Conservation (phyloP, 2,113 vertebrate species). For the Chaetodon trifascialis region DNA sequence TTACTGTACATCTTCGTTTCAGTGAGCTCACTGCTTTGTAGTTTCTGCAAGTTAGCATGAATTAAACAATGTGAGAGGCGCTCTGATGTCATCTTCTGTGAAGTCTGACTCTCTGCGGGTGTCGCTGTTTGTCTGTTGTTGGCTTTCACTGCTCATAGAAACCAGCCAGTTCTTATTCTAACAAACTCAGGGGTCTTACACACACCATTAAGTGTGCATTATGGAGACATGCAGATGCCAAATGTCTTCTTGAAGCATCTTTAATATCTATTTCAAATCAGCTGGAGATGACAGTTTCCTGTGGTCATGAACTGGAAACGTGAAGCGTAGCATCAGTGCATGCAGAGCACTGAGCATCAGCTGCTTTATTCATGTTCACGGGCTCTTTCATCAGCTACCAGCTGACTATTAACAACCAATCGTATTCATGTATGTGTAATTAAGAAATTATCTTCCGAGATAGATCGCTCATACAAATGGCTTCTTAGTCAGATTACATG, state of each 20-base stretch:
- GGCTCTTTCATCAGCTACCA: too few relatives aligned
- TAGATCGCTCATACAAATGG: too few relatives aligned
- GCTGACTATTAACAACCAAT: too few relatives aligned
- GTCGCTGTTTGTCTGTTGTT: not conserved
- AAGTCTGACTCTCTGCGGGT: conserved; percentile 13
- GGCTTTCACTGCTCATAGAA: not conserved
- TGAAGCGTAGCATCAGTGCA: too few relatives aligned
- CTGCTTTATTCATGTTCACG: too few relatives aligned
- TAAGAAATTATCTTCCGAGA: too few relatives aligned
- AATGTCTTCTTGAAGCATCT: not conserved
- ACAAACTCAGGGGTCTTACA: not conserved
- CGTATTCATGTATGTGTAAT: too few relatives aligned
- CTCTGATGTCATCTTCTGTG: conserved; percentile 1
- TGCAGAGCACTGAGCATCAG: too few relatives aligned
- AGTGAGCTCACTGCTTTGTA: not conserved
- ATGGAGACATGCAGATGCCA: not conserved
- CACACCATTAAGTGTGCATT: not conserved
- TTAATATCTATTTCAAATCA: too few relatives aligned
- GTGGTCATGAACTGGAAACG: too few relatives aligned
- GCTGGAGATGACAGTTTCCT: too few relatives aligned
- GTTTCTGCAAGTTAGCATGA: not conserved
- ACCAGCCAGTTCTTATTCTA: not conserved
- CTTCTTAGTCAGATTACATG: too few relatives aligned
- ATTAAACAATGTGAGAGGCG: not conserved
- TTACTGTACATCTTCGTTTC: not conserved